Conservation (phyloP, 2,888 invertebrate species). For the Eupithecia subfuscata region DNA sequence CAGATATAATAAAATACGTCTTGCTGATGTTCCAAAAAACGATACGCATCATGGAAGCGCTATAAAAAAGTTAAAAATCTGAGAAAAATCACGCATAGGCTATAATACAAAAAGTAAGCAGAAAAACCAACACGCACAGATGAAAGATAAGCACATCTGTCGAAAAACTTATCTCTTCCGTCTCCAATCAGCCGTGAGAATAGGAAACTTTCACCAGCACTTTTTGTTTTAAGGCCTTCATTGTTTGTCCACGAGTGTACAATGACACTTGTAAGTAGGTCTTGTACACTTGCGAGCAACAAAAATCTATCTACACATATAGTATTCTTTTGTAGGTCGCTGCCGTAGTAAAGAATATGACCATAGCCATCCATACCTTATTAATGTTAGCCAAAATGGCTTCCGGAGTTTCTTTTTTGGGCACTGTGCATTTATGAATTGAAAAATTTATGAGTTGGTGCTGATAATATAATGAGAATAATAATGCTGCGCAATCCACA, state of each 20-base stretch:
- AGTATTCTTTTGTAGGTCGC: background rate
- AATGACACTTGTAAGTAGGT: conserved; percentile 26
- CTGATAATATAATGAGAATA: no score
- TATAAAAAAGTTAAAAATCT: conserved; percentile 23
- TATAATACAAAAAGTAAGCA: conserved; percentile 19
- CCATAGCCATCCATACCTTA: background rate
- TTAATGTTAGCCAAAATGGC: background rate
- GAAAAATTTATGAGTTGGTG: no score
- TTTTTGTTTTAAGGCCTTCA: conserved; percentile 32
- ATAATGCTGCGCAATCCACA: no score
- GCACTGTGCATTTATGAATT: background rate
- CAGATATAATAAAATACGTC: background rate
- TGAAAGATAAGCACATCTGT: conserved; percentile 29
- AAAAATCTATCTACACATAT: background rate
- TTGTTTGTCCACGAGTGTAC: conserved; percentile 30
- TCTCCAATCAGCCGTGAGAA: conserved; percentile 68
- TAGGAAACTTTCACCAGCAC: conserved; percentile 68
- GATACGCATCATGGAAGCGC: conserved; percentile 20
- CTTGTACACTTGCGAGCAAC: conserved; percentile 11
- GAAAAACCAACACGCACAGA: conserved; percentile 25
- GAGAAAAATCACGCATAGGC: conserved; percentile 26
- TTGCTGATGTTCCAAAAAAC: conserved; percentile 3
- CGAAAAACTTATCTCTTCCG: conserved; percentile 50
- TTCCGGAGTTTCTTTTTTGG: background rate
- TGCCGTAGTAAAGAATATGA: background rate